Evolutionary conservation across 2,797 vertebrate species (phyloP).

Genomic region (Lindbergichthys nudifrons): DNA sequence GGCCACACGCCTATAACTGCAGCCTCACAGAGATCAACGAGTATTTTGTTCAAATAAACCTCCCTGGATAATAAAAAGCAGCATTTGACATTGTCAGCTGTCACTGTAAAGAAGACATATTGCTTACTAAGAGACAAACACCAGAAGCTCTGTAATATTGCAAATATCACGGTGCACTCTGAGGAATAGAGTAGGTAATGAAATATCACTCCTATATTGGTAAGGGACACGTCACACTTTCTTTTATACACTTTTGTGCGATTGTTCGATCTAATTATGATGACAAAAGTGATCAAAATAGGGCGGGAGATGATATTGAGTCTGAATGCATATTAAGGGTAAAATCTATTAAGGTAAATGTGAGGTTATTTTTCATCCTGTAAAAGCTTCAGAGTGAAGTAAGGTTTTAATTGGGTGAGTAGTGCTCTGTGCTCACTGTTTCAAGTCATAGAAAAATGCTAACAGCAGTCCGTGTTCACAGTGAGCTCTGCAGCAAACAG

Average conservation of each 20-base stretch:
- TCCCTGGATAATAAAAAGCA: constrained; percentile 20
- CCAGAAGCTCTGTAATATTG: constrained; percentile 22
- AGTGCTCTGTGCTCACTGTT: constrained; percentile 65
- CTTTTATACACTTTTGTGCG: constrained; percentile 34
- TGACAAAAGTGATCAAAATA: constrained; percentile 59
- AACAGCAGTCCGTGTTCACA: constrained; percentile 72
- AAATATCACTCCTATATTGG: constrained; percentile 56
- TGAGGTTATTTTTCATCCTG: constrained; percentile 71
- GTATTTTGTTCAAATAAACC: constrained; percentile 36
- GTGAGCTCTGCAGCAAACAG: constrained; percentile 58
- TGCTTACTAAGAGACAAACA: constrained; percentile 12
- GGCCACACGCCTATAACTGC: constrained; percentile 11
- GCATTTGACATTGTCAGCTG: constrained; percentile 23
- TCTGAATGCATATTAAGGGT: constrained; percentile 36
- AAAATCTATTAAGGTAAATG: constrained; percentile 55
- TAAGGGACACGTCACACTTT: constrained; percentile 52
- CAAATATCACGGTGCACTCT: constrained; percentile 53
- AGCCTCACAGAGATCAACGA: constrained; percentile 14
- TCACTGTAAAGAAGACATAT: constrained; percentile 19
- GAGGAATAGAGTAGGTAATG: constrained; percentile 66
- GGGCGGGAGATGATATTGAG: constrained; percentile 10
- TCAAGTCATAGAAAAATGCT: constrained; percentile 68
- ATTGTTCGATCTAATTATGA: constrained; percentile 78
- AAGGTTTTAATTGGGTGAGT: constrained; percentile 85
- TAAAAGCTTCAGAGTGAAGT: constrained; percentile 83